Evolutionary conservation across 2,888 invertebrate genomes (phyloP).

Genomic region (Ptychoptera albimana): DNA sequence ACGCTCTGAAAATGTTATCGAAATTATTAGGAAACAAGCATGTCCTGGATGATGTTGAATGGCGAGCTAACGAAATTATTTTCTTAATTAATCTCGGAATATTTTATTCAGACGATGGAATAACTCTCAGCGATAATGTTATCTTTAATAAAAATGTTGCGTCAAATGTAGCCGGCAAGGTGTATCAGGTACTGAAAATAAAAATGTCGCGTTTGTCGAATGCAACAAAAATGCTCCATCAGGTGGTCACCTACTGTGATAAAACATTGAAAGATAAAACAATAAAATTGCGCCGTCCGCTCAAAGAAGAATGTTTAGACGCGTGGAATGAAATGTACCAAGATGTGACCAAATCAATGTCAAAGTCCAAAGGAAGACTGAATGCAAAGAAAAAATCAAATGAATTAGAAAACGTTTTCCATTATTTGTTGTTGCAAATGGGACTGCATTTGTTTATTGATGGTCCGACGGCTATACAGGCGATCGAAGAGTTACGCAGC

Average conservation of each 20-base stretch:
- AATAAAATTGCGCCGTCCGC: constrained; percentile 28
- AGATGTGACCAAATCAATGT: constrained; percentile 9
- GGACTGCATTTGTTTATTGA: constrained; percentile 57
- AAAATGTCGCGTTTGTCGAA: constrained; percentile 47
- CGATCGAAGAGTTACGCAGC: constrained; percentile 53
- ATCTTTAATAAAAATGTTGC: constrained; percentile 34
- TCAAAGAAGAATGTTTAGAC: constrained; percentile 38
- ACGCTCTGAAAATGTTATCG: constrained; percentile 42
- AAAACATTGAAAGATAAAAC: constrained; percentile 35
- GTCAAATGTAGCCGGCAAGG: constrained; percentile 20
- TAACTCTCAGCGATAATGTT: constrained; percentile 24
- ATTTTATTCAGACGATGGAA: constrained; percentile 37
- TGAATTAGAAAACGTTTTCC: constrained; percentile 46
- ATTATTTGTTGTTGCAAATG: constrained; percentile 53
- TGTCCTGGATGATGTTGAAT: constrained; percentile 31
- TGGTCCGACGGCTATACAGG: constrained; percentile 47
- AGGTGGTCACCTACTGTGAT: constrained; percentile 41
- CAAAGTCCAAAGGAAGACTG: constrained; percentile 7
- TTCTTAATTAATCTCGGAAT: constrained; percentile 47
- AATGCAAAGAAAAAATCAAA: constrained; percentile 12
- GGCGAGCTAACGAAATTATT: constrained; percentile 47
- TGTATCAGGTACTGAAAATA: constrained; percentile 17
- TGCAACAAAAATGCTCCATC: constrained; percentile 39
- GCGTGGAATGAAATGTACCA: constrained; percentile 46
- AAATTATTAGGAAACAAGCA: constrained; percentile 28